phyloP scores from a whole-genome alignment of 92 coral and sea anemone species.

The Porites evermanni region DNA sequence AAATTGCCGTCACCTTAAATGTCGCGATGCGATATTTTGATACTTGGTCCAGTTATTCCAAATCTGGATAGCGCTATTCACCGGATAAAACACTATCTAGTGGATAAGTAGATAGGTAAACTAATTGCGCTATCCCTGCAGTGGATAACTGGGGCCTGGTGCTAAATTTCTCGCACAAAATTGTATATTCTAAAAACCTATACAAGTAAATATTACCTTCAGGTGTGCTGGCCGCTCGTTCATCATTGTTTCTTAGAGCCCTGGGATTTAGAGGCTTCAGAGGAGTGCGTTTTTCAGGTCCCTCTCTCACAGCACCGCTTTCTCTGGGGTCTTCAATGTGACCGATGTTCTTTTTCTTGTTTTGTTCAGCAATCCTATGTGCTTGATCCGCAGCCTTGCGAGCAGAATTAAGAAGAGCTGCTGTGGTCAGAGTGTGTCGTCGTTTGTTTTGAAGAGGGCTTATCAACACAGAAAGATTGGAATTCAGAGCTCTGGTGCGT shows the following conservation, averaged over 20 bases:
- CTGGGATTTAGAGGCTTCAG: conserved; percentile 36
- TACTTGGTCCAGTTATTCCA: no score
- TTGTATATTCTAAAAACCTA: not conserved
- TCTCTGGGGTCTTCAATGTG: conserved; percentile 26
- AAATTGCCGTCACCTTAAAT: no score
- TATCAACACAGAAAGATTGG: conserved; percentile 26
- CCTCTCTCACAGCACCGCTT: conserved; percentile 10
- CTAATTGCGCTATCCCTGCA: no score
- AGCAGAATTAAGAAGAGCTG: conserved; percentile 85
- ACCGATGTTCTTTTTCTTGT: conserved; percentile 13
- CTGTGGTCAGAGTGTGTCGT: conserved; percentile 57
- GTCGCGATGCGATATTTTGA: no score
- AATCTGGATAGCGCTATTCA: no score
- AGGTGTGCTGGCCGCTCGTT: conserved; percentile 90
- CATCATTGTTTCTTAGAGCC: conserved; percentile 24
- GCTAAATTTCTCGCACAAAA: not conserved
- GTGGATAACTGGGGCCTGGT: no score
- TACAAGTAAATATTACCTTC: conserved; percentile 62
- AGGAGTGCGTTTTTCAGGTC: conserved; percentile 35
- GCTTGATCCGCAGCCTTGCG: conserved; percentile 86
- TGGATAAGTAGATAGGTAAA: no score
- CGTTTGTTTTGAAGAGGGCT: conserved; percentile 43
- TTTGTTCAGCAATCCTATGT: conserved; percentile 59
- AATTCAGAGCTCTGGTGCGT: not conserved
- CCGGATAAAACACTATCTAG: no score